Base-by-base conservation (phyloP, 2,797 vertebrate species). In the Spea hammondii region DNA sequence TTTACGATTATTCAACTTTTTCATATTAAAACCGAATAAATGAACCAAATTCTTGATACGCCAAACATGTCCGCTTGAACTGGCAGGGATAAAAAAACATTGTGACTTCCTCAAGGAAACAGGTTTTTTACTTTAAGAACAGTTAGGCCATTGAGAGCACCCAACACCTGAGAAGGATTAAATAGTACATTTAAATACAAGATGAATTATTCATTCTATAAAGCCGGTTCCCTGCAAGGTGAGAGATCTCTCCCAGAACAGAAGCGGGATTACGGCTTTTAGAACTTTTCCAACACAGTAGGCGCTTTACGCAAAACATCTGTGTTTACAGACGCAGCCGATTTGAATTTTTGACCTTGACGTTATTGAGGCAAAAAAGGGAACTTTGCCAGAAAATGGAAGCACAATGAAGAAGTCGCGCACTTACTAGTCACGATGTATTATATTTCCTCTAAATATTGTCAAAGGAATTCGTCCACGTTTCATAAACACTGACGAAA, bases 181-280 rank as follows among this genome's bases (percentile, higher is more conserved):
- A 70, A 59, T 50, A 65, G 51, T 48, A n/a, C 54, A 83, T 79
- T 75, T 84, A 76, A 82, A 79, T 74, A 67, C 69, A 46, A 77
- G 64, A 85, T 77, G 14, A 84, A 84, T 82, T 74, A 84, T 79
- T 86, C 72, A 83, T 85, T 57, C 82, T 81, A 67, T 68, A 82
- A 84, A 71, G 84, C 14, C 54, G 0, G 8, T 14, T 17, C 62
- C 79, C 83, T 13, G 54, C 53, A 73, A 82, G 55, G 7, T 77
- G 51, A 76, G 77, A 64, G 12, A 74, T 74, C 57, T 10, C 73
- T 79, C 83, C 10, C 80, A 77, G 74, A 70, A 72, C 8, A 51
- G 7, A 76, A 49, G 1, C 0, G 0, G 32, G 57, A 48, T 83
- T 73, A 59, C 51, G 4, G 59, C 67, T 66, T 4, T 60, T 4